Evolutionary conservation across 2,797 vertebrate species (phyloP), one percentile per base, ranked within the genome.

Genomic region (Diceros bicornis): DNA sequence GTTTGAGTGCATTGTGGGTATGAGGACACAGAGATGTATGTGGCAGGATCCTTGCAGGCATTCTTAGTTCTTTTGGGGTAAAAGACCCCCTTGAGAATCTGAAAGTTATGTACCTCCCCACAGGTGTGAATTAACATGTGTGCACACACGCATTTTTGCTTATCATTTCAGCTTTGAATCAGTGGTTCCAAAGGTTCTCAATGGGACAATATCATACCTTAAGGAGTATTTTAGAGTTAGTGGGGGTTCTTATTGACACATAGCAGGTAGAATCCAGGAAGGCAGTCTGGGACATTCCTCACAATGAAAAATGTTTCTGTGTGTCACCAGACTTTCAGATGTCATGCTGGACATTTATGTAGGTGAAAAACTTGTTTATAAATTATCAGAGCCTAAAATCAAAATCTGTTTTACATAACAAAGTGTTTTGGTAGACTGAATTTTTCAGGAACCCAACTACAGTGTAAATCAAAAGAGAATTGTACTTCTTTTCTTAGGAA

Each of bases 361-460:
- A 72, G 44, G 29, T 91, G 50, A 71, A 83, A n/a, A 64, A 66
- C 18, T 68, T 86, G 17, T 34, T 87, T 88, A 68, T 75, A 50
- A 95, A 82, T 87, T 11, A 87, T 37, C 27, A 44, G 66, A 57
- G 13, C 47, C 34, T 81, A 81, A 29, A 87, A 87, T 64, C 2
- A 9, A 95, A 91, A 85, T 84, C 23, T 91, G 64, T 71, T 95
- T 79, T 72, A 52, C 41, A n/a, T 64, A 55, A 71, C 59, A 59
- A 86, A 27, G 7, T 59, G 8, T 71, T 86, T 79, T 64, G n/a
- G 29, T 55, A 86, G 82, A 34, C 23, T 21, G 34, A 23, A 57
- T 57, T 87, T 91, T 85, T 79, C 27, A 81, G 64, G 12, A 87
- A 64, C 34, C 17, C 23, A 74, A 55, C 23, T 62, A 55, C 32